Conservation (phyloP, 1,140 invertebrate genomes). For the Maconellicoccus hirsutus region DNA sequence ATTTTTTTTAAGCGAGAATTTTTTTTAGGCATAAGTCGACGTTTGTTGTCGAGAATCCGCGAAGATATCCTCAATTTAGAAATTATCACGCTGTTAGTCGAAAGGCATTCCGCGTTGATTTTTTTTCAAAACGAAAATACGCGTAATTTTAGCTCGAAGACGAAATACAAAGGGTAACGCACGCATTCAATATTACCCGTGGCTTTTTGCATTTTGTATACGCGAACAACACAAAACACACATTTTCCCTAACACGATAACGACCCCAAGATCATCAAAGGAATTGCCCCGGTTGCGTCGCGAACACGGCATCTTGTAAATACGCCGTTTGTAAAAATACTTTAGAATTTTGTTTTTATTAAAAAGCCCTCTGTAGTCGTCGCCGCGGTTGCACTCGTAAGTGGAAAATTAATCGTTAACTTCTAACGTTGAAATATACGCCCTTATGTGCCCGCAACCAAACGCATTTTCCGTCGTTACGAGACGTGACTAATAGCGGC, state of each 20-base stretch:
- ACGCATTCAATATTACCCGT: too few species aligned
- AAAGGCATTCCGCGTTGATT: too few species aligned
- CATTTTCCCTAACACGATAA: too few species aligned
- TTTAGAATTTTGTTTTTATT: conserved; percentile 1
- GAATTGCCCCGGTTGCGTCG: background rate
- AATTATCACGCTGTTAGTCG: background rate
- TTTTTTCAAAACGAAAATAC: too few species aligned
- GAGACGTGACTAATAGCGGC: background rate
- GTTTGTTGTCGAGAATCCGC: background rate
- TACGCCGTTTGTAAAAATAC: background rate
- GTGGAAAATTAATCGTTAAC: conserved; percentile 4
- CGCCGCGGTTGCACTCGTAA: background rate
- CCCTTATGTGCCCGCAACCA: too few species aligned
- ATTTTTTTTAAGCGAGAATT: background rate
- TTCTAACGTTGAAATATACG: background rate
- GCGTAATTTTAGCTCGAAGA: background rate
- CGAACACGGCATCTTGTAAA: background rate
- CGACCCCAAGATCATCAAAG: too few species aligned
- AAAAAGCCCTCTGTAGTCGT: background rate
- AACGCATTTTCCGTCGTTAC: background rate
- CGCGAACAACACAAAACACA: too few species aligned
- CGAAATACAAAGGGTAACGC: too few species aligned
- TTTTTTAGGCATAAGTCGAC: background rate
- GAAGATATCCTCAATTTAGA: background rate
- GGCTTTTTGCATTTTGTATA: too few species aligned